A percentile compares a stretch with the other conserved stretches of the same genome.
Evolutionary conservation across 2,113 vertebrate species (phyloP).

Genomic region (Cynopterus brachyotis): DNA sequence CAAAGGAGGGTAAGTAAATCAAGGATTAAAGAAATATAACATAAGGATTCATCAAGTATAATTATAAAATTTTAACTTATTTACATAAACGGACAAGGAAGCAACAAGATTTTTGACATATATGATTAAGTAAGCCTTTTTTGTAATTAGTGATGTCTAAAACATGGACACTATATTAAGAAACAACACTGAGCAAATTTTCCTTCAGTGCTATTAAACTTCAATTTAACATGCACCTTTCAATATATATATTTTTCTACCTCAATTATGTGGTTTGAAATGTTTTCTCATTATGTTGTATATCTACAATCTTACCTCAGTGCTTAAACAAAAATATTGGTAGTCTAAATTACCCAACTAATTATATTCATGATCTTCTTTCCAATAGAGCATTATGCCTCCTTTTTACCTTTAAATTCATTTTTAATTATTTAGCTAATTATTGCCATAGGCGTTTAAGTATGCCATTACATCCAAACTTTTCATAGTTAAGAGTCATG

Average conservation of each 20-base stretch:
- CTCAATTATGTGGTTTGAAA: not conserved
- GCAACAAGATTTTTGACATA: not conserved
- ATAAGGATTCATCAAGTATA: not conserved
- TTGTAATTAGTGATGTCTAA: not conserved
- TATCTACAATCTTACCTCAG: not conserved
- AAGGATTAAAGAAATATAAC: not conserved
- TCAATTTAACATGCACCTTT: not conserved
- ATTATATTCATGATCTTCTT: not conserved
- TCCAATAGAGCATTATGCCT: not conserved
- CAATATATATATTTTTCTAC: not conserved
- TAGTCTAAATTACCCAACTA: not conserved
- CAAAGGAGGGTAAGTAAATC: not conserved
- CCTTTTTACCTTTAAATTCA: not conserved
- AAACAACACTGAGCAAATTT: not conserved
- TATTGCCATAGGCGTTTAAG: not conserved
- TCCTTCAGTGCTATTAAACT: not conserved
- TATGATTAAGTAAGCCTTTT: not conserved
- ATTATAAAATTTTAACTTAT: constrained; percentile 1
- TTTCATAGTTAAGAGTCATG: not conserved
- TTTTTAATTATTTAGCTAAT: constrained; percentile 18
- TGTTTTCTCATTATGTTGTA: not conserved
- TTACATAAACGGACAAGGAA: not conserved
- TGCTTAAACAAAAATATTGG: not conserved
- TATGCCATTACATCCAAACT: not conserved
- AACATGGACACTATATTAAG: not conserved